Base-by-base conservation (phyloP, 2,888 invertebrate species). In the Beris chalybata region DNA sequence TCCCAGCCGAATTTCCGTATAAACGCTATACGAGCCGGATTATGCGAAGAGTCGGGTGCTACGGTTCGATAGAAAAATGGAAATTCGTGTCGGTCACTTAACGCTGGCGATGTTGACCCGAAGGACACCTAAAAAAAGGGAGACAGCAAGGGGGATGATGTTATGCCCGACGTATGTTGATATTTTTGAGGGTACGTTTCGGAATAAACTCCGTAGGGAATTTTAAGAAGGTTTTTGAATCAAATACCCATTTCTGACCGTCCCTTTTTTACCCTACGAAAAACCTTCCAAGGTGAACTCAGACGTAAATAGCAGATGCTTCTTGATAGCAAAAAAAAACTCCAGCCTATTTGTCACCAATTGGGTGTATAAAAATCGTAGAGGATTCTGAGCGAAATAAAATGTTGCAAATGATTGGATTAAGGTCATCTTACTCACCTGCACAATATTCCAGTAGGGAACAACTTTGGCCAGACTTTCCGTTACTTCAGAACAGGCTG, bases 391-490 rank as follows among this genome's bases (percentile, higher is more conserved):
- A 38, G 22, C 11, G 58, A 58, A 58, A 58, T 45, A 45, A 45
- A 58, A 58, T 47, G 45, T 30, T 44, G 11, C 43, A 29, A 58
- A 56, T 15, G 56, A 22, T 15, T 29, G 11, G 13, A 44, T 58
- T 12, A 58, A 13, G 45, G 15, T 44, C 15, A 12, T 13, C 4
- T 30, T 7, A 71, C 74, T 76, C 78, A 92, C 93, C 87, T 95
- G 92, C 9, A 95, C 87, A 73, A 95, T 90, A 77, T 94, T 95
- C 94, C 94, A 95, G 76, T 94, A 93, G 5, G 93, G 92, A 32
- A 93, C 93, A 66, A 95, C 91, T 82, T 94, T 92, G 43, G 94
- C 95, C 70, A 95, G 85, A 76, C 91, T 91, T 81, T 95, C 93
- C 0, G 94, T 94, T 65, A 95, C 95, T 75, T 94, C 93, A 0